Conservation (phyloP, 2,113 vertebrate species). For the Mirounga angustirostris region DNA sequence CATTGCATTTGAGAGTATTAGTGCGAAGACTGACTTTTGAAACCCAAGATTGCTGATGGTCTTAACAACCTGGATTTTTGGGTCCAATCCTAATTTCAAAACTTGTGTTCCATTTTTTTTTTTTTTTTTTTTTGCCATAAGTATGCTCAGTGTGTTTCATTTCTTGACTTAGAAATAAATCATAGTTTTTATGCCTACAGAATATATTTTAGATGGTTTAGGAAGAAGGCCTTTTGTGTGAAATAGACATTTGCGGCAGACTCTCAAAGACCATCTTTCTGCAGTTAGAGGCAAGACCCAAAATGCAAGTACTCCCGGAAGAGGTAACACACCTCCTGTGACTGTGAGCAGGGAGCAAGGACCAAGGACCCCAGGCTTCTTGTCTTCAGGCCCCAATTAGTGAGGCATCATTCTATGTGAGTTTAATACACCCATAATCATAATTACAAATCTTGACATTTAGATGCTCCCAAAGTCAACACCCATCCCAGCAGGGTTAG, state of each 20-base stretch:
- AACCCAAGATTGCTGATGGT: background rate
- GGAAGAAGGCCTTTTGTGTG: slow-evolving; percentile 3
- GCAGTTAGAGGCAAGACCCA: background rate
- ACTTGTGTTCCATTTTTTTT: background rate
- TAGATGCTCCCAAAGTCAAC: slow-evolving; percentile 82
- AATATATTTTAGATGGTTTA: background rate
- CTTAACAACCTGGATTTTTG: background rate
- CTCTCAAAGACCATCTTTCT: background rate
- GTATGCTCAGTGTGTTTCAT: background rate
- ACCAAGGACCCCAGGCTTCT: slow-evolving; percentile 79
- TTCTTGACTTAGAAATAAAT: slow-evolving; percentile 3
- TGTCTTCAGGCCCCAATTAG: slow-evolving; percentile 82
- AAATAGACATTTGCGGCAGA: background rate
- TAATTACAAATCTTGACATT: slow-evolving; percentile 90
- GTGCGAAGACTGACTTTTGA: background rate
- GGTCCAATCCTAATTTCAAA: background rate
- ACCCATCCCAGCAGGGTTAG: slow-evolving; percentile 81
- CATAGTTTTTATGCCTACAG: background rate
- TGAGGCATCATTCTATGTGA: slow-evolving; percentile 81
- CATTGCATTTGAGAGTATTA: background rate
- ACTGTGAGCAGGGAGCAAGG: slow-evolving; percentile 74
- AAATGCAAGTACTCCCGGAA: background rate
- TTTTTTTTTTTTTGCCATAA: background rate
- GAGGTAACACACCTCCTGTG: background rate
- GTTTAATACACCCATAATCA: slow-evolving; percentile 82